Percentiles rank a stretch among this genome's conserved stretches.
Conservation (phyloP, 2,797 vertebrate species). For the Anguilla obscura region DNA sequence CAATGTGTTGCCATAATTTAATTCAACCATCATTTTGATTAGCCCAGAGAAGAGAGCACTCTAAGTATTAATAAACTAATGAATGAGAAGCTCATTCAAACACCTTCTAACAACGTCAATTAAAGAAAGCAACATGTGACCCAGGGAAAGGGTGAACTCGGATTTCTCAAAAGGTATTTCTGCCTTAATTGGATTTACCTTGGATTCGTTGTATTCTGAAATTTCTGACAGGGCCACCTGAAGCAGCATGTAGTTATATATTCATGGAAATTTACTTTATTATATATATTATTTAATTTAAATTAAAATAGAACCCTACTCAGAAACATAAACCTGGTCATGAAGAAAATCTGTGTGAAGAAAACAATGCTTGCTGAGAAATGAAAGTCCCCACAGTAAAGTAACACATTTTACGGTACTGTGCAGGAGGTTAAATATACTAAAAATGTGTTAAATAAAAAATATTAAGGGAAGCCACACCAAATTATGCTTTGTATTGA, state of each 20-base stretch:
- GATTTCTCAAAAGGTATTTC: not conserved
- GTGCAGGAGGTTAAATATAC: too few species aligned
- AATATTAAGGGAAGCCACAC: not conserved
- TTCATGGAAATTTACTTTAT: not conserved
- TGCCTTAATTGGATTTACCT: not conserved
- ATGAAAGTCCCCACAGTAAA: not conserved
- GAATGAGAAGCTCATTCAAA: not conserved
- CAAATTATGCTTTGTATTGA: not conserved
- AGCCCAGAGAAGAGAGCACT: not conserved
- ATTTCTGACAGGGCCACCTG: not conserved
- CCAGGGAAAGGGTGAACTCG: not conserved
- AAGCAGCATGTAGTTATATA: not conserved
- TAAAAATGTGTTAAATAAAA: not conserved
- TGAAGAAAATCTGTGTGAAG: too few species aligned
- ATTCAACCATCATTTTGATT: not conserved
- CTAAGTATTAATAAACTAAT: not conserved
- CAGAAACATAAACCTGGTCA: too few species aligned
- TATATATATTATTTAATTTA: too few species aligned
- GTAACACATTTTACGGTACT: not conserved
- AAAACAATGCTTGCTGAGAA: too few species aligned
- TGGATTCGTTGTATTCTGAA: not conserved
- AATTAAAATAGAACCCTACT: too few species aligned
- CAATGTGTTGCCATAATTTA: not conserved
- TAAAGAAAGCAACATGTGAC: not conserved
- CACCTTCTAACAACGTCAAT: not conserved